Percentiles rank a stretch among this genome's conserved stretches.
Evolutionary conservation across 2,113 vertebrate genomes (phyloP).

Genomic region (Dryoscopus gambensis): DNA sequence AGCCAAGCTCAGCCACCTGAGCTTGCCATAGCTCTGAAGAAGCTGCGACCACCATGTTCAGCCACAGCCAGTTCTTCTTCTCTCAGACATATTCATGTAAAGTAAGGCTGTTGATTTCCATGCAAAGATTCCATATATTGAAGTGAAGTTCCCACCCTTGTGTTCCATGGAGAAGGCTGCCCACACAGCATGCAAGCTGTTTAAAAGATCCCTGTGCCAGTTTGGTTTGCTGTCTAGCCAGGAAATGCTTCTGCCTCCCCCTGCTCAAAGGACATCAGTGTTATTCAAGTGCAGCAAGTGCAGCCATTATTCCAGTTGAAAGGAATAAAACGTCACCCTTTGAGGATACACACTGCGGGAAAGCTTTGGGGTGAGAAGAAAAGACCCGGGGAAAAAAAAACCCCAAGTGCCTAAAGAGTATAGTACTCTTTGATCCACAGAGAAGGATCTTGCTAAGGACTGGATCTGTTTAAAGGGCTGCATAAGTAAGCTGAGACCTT

Average conservation of each 20-base stretch:
- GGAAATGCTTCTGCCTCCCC: slow-evolving; percentile 4
- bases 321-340: neutral
- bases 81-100: accelerated
- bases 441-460: neutral
- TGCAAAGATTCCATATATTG: neutral
- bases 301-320: neutral
- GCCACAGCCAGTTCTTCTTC: neutral
- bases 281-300: neutral
- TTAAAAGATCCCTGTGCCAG: neutral
- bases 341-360: neutral
- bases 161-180: neutral
- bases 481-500: neutral
- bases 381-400: neutral
- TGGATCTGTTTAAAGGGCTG: neutral
- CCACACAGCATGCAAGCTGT: neutral
- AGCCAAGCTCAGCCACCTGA: neutral
- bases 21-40: neutral
- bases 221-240: neutral
- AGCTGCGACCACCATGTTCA: neutral
- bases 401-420: neutral
- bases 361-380: neutral
- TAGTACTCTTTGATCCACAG: neutral
- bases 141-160: neutral
- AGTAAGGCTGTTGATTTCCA: neutral
- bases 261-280: neutral